Evolutionary conservation across 2,113 vertebrate genomes (phyloP).

Genomic region (Budorcas taxicolor): DNA sequence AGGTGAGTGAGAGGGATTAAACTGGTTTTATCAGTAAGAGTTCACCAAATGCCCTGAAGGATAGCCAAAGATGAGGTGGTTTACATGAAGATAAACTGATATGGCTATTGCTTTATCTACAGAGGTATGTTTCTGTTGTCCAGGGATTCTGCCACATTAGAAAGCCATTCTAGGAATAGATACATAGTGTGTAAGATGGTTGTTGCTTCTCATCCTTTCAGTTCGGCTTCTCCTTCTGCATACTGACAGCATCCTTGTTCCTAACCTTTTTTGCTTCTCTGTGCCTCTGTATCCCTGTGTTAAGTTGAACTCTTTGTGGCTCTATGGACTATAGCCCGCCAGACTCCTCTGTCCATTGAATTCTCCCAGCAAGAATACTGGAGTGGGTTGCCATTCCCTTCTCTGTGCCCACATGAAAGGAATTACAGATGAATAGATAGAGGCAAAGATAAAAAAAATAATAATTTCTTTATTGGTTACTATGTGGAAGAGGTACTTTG

Average conservation of each 20-base stretch:
- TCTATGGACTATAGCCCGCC: not conserved
- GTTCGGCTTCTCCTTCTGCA: not conserved
- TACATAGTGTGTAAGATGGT: not conserved
- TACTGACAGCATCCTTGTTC: not conserved
- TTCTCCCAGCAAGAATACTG: not conserved
- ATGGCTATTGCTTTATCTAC: not conserved
- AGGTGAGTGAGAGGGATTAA: slow-evolving; percentile 45
- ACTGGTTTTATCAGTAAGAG: not conserved
- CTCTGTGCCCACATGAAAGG: not conserved
- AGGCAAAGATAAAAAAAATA: not conserved
- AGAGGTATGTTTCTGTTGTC: not conserved
- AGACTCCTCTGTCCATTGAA: not conserved
- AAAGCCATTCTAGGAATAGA: not conserved
- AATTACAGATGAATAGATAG: not conserved
- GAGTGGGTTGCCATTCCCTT: not conserved
- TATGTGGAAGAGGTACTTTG: not conserved
- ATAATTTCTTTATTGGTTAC: not conserved
- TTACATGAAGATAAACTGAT: not conserved
- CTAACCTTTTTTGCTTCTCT: not conserved
- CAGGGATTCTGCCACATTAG: not conserved
- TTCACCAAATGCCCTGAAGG: slow-evolving; percentile 5
- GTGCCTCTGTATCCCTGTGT: not conserved
- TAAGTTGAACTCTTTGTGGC: not conserved
- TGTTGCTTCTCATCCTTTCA: not conserved
- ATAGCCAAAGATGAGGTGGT: not conserved